Evolutionary conservation across 2,888 invertebrate species (phyloP).

Genomic region (Heliconius cydno): DNA sequence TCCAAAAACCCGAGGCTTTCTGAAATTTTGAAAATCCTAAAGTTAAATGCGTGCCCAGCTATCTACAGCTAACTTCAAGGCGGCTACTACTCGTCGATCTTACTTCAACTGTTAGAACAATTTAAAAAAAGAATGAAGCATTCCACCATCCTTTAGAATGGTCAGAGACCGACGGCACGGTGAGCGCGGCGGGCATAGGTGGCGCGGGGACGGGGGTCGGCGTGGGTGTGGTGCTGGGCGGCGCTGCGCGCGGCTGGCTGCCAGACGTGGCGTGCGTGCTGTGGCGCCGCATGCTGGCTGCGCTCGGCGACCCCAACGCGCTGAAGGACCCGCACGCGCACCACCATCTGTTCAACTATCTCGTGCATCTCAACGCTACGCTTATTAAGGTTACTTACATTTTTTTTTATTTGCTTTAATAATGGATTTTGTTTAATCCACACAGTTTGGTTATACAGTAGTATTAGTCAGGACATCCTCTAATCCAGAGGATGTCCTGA

Average conservation of each 20-base stretch:
- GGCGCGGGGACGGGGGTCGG: conserved; percentile 61
- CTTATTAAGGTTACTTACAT: conserved; percentile 64
- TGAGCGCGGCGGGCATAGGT: conserved; percentile 54
- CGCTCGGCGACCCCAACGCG: conserved; percentile 95
- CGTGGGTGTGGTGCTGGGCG: conserved; percentile 91
- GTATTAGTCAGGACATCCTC: no score
- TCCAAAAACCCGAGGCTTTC: no score
- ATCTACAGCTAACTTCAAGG: no score
- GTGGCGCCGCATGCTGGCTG: conserved; percentile 97
- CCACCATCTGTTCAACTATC: conserved; percentile 94
- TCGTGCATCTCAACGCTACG: conserved; percentile 94
- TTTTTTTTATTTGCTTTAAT: background rate
- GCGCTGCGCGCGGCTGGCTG: conserved; percentile 94
- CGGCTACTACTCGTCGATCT: no score
- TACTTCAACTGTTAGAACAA: background rate
- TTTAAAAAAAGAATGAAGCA: background rate
- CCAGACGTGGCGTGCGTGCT: conserved; percentile 97
- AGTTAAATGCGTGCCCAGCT: no score
- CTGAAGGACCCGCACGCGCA: conserved; percentile 93
- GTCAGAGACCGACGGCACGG: conserved; percentile 66
- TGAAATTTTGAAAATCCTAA: no score
- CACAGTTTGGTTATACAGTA: no score
- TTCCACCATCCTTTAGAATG: conserved; percentile 61
- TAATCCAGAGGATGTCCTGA: no score
- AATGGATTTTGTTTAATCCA: no score